A percentile compares a stretch with the other conserved stretches of the same genome.
Evolutionary conservation across 2,888 invertebrate species (phyloP).

Genomic region (Empis livida): DNA sequence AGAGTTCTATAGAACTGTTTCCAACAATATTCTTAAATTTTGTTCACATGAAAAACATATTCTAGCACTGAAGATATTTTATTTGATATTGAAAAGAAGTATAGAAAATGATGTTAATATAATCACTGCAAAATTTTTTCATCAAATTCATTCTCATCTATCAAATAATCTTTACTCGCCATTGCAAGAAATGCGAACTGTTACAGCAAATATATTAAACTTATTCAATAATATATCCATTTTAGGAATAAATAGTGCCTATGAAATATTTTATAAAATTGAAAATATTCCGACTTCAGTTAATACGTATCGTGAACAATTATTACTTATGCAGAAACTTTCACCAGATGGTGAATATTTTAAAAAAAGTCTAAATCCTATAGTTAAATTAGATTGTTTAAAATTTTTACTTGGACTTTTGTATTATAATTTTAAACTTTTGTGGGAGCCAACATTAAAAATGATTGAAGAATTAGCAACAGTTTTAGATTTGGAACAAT

Average conservation of each 20-base stretch:
- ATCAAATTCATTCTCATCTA: constrained; percentile 41
- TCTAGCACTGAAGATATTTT: constrained; percentile 40
- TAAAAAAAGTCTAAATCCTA: constrained; percentile 39
- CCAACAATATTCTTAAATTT: background rate
- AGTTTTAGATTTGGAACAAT: constrained; percentile 44
- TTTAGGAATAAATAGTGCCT: constrained; percentile 33
- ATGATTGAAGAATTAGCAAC: constrained; percentile 62
- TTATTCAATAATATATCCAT: constrained; percentile 41
- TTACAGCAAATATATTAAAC: constrained; percentile 61
- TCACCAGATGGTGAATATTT: constrained; percentile 48
- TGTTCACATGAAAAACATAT: constrained; percentile 28
- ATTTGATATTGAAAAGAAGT: constrained; percentile 38
- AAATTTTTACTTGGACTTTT: constrained; percentile 70
- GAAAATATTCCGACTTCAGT: constrained; percentile 61
- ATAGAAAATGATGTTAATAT: constrained; percentile 27
- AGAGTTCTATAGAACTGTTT: background rate
- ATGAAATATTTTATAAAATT: constrained; percentile 52
- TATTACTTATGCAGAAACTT: constrained; percentile 61
- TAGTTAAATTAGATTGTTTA: constrained; percentile 52
- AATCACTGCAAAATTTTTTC: constrained; percentile 35
- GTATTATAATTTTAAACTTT: constrained; percentile 72
- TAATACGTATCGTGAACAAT: constrained; percentile 65
- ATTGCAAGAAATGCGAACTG: constrained; percentile 51
- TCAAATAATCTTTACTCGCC: constrained; percentile 53
- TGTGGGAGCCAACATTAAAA: constrained; percentile 75